phyloP scores from a whole-genome alignment of 2,797 vertebrate genomes.

The Hydrolagus colliei region DNA sequence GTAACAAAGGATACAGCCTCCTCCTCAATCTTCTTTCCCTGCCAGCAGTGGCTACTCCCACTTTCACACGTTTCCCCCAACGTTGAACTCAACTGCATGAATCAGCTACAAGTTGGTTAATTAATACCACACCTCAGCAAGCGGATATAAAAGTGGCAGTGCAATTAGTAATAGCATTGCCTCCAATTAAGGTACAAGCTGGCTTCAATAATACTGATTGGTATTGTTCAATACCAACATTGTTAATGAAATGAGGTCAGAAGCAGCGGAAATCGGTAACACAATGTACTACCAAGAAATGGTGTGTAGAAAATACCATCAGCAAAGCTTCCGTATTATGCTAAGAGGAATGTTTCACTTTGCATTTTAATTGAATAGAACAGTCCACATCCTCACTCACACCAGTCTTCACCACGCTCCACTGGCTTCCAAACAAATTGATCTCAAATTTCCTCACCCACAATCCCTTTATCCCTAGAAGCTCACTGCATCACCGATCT shows the following conservation, averaged over 20 bases:
- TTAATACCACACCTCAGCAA: neutral
- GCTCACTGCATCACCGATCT: too few relatives aligned
- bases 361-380: neutral
- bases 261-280: neutral
- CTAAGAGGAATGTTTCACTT: neutral
- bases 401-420: too few relatives aligned
- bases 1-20: neutral
- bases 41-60: neutral
- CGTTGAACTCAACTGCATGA: neutral
- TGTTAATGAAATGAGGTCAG: neutral
- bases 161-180: slow-evolving; percentile 1
- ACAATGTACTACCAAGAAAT: neutral
- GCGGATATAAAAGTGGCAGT: neutral
- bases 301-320: neutral
- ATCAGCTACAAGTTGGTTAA: slow-evolving; percentile 1
- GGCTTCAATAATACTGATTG: slow-evolving; percentile 11
- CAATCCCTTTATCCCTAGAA: too few relatives aligned
- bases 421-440: too few relatives aligned
- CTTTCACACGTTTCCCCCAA: too few relatives aligned
- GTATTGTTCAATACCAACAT: neutral
- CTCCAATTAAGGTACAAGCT: neutral
- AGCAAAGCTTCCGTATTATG: neutral
- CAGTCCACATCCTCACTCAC: too few relatives aligned
- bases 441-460: too few relatives aligned
- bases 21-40: neutral